These are phyloP conservation scores for Pyrrhia umbra DNA, from an alignment of 2,888 invertebrate genomes.

Conservation along the genomic window DNA sequence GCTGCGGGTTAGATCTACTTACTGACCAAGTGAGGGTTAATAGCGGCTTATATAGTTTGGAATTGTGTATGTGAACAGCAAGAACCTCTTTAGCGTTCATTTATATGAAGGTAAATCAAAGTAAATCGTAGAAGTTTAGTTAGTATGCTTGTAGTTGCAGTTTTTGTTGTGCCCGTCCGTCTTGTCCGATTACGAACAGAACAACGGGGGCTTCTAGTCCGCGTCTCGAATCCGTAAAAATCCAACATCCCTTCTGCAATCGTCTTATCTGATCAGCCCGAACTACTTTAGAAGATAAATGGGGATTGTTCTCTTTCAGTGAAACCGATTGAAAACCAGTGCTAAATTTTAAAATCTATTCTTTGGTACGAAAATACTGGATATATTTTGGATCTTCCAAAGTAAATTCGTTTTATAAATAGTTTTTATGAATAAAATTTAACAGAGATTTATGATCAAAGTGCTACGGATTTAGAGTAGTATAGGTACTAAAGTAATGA, in stretches of 20 bases:
- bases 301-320: conserved; percentile 78
- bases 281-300: conserved; percentile 82
- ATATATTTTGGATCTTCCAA: conserved; percentile 25
- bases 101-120: conserved; percentile 13
- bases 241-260: conserved; percentile 73
- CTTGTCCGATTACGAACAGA: conserved; percentile 59
- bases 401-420: conserved; percentile 15
- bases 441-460: conserved; percentile 14
- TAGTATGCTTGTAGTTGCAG: conserved; percentile 34
- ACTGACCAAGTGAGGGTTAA: conserved; percentile 36
- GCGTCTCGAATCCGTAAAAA: conserved; percentile 76
- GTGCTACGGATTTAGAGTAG: neutral
- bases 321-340: conserved; percentile 76
- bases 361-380: conserved; percentile 35
- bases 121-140: conserved; percentile 16
- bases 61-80: conserved; percentile 16
- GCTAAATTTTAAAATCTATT: conserved; percentile 65
- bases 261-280: conserved; percentile 78
- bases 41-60: conserved; percentile 20
- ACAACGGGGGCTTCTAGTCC: conserved; percentile 64
- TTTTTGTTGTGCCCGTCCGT: conserved; percentile 36
- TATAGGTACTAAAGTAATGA: no score
- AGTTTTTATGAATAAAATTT: conserved; percentile 5
- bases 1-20: conserved; percentile 35
- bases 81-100: neutral